Evolutionary conservation across 2,888 invertebrate species (phyloP), one percentile per base, ranked within the genome.

Genomic region (Lasioglossum oenotherae): DNA sequence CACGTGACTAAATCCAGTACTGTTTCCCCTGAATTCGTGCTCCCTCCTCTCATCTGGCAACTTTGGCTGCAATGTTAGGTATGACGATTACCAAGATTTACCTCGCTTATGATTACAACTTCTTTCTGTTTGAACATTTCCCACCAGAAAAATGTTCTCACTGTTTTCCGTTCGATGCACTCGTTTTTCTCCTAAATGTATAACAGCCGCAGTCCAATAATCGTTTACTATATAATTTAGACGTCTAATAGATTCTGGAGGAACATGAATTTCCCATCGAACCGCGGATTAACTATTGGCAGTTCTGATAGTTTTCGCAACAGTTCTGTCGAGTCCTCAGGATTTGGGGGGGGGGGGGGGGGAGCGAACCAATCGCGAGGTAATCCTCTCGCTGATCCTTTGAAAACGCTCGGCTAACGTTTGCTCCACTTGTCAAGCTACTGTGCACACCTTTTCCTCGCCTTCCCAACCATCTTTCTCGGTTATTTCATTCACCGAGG

Each of bases 361-460:
- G 1, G 44, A 74, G 74, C 60, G 60, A 60, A 27, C 75, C 64
- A 80, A 49, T 80, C 31, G 14, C 41, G 4, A 46, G 49, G 49
- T 44, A 41, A 53, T n/a, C 19, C 60, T 31, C 38, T 5, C 10
- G 8, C 46, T 31, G 72, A 67, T 71, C 31, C 80, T n/a, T 31
- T n/a, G 23, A 41, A 31, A 69, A 80, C 19, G 27, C 2, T n/a
- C 35, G 14, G 14, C 57, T 31, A 31, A 67, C 46, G n/a, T 16
- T 77, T 60, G 27, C 19, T 14, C 35, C 44, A 12, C 12, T 64
- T 38, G 38, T 6, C 60, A 60, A 27, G n/a, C 46, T 19, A 3
- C 64, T 2, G n/a, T 49, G 27, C 64, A 41, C 31, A 31, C 5
- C 27, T 72, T 64, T 41, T 31, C 5, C 35, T 19, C 23, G 23